Evolutionary conservation across 2,888 invertebrate species (phyloP), one percentile per base, ranked within the genome.

Genomic region (Nephrotoma guestfalica): DNA sequence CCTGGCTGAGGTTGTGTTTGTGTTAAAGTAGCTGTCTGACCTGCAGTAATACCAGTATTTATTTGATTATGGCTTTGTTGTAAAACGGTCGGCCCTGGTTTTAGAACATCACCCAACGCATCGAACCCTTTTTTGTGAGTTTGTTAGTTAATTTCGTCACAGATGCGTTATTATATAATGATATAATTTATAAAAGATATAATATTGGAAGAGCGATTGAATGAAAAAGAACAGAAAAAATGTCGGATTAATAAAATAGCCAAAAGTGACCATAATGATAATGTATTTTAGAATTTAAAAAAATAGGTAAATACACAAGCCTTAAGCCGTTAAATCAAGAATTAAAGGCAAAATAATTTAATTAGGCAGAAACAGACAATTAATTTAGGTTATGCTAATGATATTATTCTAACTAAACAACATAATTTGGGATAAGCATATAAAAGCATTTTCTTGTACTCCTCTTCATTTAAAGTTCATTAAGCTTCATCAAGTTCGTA

Each of bases 41-140:
- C 91, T 90, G 90, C 88, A 89, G 89, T 89, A 89, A 91, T 89
- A 91, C 91, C 89, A 89, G 90, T 90, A 89, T 90, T 90, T 90
- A 89, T 89, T 88, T 88, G 89, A 87, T 88, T 89, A 87, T 88
- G 88, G 87, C 88, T 88, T 87, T 88, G 88, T 71, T 88, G 87
- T 88, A 88, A 87, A 87, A 88, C 88, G 87, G 89, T 88, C 85
- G 91, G 91, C 88, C 93, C 93, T 88, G 95, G 95, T 90, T 94
- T 94, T 89, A 96, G 91, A 88, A 95, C 94, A 91, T 95, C 95
- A 88, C 95, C 95, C 92, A 95, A 93, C 89, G 94, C 94, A 92
- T 96, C 95, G 92, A 95, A 95, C 91, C 93, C 95, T 94, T 91
- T 87, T 87, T 87, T 83, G 71, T 85, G 85, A 41, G 15, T 84